A percentile compares a stretch with the other conserved stretches of the same genome.
These are phyloP conservation scores for Nesometra sesokonis DNA, from an alignment of 35 echinoderm and acorn worm species.

Conservation along the genomic window DNA sequence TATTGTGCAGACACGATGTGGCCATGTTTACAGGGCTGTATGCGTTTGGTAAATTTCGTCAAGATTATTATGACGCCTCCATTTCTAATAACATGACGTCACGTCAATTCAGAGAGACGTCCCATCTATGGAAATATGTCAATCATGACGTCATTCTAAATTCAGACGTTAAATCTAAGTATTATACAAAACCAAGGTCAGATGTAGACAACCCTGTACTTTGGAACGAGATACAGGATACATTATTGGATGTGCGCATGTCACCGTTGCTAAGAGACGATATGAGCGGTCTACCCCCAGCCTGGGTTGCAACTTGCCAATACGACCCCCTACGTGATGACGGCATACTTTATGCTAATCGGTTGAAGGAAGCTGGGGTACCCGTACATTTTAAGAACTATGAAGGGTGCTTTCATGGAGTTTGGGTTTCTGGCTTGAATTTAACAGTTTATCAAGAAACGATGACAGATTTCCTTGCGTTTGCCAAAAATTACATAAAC, in stretches of 20 bases:
- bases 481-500: conserved; percentile 51
- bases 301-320: conserved; percentile 51
- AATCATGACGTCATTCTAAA: background rate
- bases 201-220: conserved; percentile 20
- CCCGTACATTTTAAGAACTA: conserved; percentile 15
- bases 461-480: conserved; percentile 41
- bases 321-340: conserved; percentile 61
- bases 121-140: background rate
- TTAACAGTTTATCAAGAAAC: conserved; percentile 57
- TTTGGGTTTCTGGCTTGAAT: background rate
- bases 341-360: conserved; percentile 53
- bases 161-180: background rate
- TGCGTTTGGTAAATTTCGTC: conserved; percentile 2
- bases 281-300: conserved; percentile 55
- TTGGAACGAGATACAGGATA: conserved; percentile 27
- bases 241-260: conserved; percentile 38
- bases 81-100: background rate
- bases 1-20: conserved; percentile 1
- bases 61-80: background rate
- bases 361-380: conserved; percentile 49
- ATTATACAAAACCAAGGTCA: background rate
- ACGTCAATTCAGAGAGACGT: background rate
- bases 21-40: conserved; percentile 8
- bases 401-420: conserved; percentile 38
- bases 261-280: conserved; percentile 43